Conservation (phyloP, 2,888 invertebrate species). For the Pollenia angustigena region DNA sequence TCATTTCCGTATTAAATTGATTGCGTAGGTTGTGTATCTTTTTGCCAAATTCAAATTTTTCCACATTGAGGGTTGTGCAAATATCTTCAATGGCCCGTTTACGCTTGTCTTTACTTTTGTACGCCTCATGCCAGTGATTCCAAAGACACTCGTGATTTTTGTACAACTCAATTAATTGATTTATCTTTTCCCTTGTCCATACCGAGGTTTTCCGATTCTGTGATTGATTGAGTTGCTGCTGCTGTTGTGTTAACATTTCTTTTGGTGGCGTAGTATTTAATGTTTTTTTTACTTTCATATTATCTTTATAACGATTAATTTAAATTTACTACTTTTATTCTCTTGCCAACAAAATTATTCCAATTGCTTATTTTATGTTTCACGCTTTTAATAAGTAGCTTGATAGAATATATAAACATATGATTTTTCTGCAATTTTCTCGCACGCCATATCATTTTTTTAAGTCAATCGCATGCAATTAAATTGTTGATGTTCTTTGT, state of each 20-base stretch:
- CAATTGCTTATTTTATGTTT: conserved; percentile 28
- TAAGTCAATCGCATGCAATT: conserved; percentile 58
- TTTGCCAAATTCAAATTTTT: conserved; percentile 81
- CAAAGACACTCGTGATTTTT: conserved; percentile 82
- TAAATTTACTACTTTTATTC: conserved; percentile 45
- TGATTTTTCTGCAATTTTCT: conserved; percentile 43
- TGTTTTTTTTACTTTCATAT: conserved; percentile 52
- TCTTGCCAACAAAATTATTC: conserved; percentile 49
- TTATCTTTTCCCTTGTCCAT: conserved; percentile 82
- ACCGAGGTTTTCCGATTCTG: conserved; percentile 74
- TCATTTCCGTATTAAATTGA: conserved; percentile 83
- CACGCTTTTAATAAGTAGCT: conserved; percentile 36
- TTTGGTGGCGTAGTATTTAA: neutral
- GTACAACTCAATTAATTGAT: conserved; percentile 81
- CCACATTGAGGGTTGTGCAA: conserved; percentile 78
- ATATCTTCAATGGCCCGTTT: conserved; percentile 80
- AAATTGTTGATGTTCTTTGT: neutral
- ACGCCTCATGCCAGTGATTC: conserved; percentile 81
- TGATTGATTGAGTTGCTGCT: neutral
- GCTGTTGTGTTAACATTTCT: neutral
- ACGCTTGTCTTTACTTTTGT: conserved; percentile 81
- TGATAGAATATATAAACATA: conserved; percentile 56
- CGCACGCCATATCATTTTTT: conserved; percentile 59
- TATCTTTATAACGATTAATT: conserved; percentile 40
- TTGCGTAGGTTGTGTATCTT: conserved; percentile 83